phyloP scores from a whole-genome alignment of 2,888 invertebrate genomes.

The Cyclophora punctaria region DNA sequence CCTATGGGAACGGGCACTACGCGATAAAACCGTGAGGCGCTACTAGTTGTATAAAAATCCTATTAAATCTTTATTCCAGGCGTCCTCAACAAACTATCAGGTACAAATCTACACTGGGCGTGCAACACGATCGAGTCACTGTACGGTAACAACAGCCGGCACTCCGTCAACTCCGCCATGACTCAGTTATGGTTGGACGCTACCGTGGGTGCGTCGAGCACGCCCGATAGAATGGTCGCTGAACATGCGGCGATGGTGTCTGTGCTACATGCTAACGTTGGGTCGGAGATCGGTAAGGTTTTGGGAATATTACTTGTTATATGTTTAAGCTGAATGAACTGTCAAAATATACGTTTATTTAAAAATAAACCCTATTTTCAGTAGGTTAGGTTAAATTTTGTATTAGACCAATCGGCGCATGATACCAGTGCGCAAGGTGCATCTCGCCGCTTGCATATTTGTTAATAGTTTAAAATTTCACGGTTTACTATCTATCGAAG shows the following conservation, averaged over 20 bases:
- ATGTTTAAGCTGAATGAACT: too few relatives aligned
- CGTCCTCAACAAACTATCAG: constrained; percentile 88
- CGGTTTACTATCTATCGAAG: too few relatives aligned
- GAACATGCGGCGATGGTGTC: constrained; percentile 90
- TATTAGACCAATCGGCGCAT: too few relatives aligned
- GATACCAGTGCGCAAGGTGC: too few relatives aligned
- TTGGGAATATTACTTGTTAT: too few relatives aligned
- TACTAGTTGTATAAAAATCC: neutral
- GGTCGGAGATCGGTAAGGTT: constrained; percentile 87
- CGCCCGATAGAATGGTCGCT: constrained; percentile 84
- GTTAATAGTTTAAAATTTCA: too few relatives aligned
- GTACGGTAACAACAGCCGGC: constrained; percentile 86
- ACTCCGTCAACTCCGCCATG: constrained; percentile 86
- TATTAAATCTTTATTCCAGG: constrained; percentile 45
- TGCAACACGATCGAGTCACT: constrained; percentile 84
- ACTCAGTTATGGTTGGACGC: constrained; percentile 82
- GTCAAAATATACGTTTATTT: too few relatives aligned
- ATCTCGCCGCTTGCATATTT: too few relatives aligned
- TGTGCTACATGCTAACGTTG: constrained; percentile 91
- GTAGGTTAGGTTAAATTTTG: too few relatives aligned
- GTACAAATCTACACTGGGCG: constrained; percentile 91
- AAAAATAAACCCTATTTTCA: too few relatives aligned
- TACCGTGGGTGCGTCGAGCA: constrained; percentile 73
- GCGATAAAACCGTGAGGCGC: neutral
- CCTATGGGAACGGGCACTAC: too few relatives aligned